Conservation (phyloP, 2,797 vertebrate genomes). For the Gymnopithys bicolor region DNA sequence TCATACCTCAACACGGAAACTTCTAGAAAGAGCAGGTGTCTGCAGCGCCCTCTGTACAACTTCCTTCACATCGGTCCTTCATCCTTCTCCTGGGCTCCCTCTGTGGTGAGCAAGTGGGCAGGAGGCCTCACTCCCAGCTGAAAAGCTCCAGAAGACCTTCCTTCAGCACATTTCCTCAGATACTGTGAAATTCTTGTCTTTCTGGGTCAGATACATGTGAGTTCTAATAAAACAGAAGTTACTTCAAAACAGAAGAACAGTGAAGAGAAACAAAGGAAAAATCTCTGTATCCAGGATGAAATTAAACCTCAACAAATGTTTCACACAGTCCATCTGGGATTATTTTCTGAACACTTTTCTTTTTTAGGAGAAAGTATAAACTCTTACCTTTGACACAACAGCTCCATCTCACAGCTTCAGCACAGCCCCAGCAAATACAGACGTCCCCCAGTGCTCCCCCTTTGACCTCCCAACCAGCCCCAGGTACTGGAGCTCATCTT, state of each 20-base stretch:
- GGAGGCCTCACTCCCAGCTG: neutral
- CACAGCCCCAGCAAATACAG: neutral
- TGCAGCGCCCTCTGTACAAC: rapidly evolving
- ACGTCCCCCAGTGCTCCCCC: neutral
- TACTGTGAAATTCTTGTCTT: neutral
- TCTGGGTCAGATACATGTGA: neutral
- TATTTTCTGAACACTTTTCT: neutral
- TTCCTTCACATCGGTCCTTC: neutral
- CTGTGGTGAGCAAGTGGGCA: neutral
- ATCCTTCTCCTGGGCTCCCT: neutral
- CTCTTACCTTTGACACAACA: conserved; percentile 14
- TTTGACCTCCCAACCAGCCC: conserved; percentile 39
- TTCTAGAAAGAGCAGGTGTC: neutral
- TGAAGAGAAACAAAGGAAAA: neutral
- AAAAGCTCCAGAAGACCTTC: neutral
- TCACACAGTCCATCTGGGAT: neutral
- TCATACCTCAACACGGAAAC: neutral
- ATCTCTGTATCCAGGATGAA: neutral
- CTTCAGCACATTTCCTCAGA: neutral
- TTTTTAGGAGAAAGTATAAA: neutral
- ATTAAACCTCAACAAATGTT: neutral
- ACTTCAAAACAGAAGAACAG: neutral
- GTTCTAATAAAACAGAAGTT: neutral
- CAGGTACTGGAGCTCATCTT: conserved; percentile 44
- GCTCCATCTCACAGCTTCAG: neutral